Percentiles rank a stretch among this genome's conserved stretches.
These are phyloP conservation scores for Tuberolachnus salignus DNA, from an alignment of 2,888 invertebrate genomes.

Conservation along the genomic window DNA sequence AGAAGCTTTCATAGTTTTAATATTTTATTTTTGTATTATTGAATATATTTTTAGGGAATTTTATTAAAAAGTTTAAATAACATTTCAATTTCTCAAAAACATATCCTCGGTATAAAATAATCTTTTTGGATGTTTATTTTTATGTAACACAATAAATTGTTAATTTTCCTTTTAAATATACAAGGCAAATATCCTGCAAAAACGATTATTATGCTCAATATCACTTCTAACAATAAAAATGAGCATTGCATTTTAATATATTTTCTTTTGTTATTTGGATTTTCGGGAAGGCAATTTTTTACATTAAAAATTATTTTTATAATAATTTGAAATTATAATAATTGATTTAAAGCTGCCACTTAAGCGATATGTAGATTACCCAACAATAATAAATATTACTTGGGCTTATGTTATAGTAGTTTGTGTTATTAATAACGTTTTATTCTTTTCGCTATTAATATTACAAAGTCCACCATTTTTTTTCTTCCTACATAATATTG, in stretches of 20 bases:
- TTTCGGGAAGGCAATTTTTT: slow-evolving; percentile 27
- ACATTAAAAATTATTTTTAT: slow-evolving; percentile 27
- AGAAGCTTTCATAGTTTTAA: slow-evolving; percentile 47
- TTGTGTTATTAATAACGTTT: slow-evolving; percentile 41
- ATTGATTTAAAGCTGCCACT: slow-evolving; percentile 30
- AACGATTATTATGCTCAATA: not conserved
- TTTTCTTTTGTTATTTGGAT: slow-evolving; percentile 19
- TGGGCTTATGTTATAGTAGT: slow-evolving; percentile 50
- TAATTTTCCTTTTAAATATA: not conserved
- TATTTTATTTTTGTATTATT: slow-evolving; percentile 53
- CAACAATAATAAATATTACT: slow-evolving; percentile 37
- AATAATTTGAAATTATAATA: slow-evolving; percentile 37
- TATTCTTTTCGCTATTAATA: slow-evolving; percentile 32
- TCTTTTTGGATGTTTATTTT: slow-evolving; percentile 19
- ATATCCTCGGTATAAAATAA: not conserved
- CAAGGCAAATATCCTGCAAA: not conserved
- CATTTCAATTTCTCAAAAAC: not conserved
- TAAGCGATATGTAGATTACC: slow-evolving; percentile 40
- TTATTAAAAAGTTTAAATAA: slow-evolving; percentile 16
- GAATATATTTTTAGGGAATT: not conserved
- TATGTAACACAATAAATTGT: slow-evolving; percentile 1
- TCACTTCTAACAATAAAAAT: not conserved
- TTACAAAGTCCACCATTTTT: not conserved
- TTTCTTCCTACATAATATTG: slow-evolving; percentile 7
- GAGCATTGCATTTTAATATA: not conserved